Percentiles rank a stretch among this genome's conserved stretches.
phyloP scores from a whole-genome alignment of 2,888 invertebrate genomes.

The Megastigmus dorsalis region DNA sequence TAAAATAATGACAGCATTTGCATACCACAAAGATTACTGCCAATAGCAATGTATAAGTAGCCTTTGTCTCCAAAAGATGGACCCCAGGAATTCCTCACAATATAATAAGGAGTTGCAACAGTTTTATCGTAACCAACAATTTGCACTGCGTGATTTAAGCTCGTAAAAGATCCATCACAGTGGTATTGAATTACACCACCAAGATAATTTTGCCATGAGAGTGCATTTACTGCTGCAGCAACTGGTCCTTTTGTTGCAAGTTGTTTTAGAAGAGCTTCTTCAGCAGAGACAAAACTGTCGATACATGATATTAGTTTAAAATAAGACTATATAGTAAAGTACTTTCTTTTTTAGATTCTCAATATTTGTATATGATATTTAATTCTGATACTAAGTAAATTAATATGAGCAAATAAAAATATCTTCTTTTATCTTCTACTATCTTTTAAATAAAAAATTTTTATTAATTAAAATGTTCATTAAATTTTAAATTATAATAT shows the following conservation, averaged over 20 bases:
- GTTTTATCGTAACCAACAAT: conserved; percentile 88
- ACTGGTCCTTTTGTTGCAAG: conserved; percentile 86
- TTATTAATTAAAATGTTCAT: not conserved
- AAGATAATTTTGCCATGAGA: conserved; percentile 90
- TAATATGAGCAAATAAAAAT: not conserved
- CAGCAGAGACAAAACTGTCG: conserved; percentile 80
- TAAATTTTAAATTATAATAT: too few relatives aligned
- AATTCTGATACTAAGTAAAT: not conserved
- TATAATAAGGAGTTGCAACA: conserved; percentile 85
- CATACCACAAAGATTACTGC: conserved; percentile 85
- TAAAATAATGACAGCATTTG: too few relatives aligned
- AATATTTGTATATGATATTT: too few relatives aligned
- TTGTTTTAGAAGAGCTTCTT: conserved; percentile 78
- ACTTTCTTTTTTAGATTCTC: too few relatives aligned
- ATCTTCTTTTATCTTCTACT: not conserved
- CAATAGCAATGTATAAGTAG: conserved; percentile 85
- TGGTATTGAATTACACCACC: conserved; percentile 89
- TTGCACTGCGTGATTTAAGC: conserved; percentile 89
- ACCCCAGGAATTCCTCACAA: conserved; percentile 92
- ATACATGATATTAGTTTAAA: too few relatives aligned
- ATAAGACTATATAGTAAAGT: too few relatives aligned
- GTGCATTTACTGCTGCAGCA: conserved; percentile 87
- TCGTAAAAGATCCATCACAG: conserved; percentile 79
- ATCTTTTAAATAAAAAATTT: conserved; percentile 4
- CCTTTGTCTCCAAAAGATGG: conserved; percentile 84